Evolutionary conservation across 2,888 invertebrate genomes (phyloP).

Genomic region (Tenthredo mesomela): DNA sequence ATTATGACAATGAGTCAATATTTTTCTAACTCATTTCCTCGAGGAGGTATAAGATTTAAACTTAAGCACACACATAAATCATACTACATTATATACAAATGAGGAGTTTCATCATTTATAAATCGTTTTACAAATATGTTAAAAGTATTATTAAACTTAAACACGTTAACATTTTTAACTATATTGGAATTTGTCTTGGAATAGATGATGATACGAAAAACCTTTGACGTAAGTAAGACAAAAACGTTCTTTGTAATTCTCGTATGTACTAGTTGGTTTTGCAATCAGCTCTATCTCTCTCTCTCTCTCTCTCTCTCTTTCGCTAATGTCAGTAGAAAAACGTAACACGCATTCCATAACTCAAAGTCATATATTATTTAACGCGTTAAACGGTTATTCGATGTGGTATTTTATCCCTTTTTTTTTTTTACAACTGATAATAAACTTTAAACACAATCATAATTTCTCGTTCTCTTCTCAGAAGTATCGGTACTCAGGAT

Average conservation of each 20-base stretch:
- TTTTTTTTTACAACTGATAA: background rate
- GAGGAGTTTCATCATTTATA: background rate
- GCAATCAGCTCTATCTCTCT: background rate
- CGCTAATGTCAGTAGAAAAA: background rate
- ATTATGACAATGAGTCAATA: slow-evolving; percentile 6
- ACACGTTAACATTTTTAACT: background rate
- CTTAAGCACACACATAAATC: background rate
- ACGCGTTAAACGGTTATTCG: background rate
- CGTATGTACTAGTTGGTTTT: background rate
- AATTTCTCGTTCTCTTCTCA: background rate
- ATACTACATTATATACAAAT: background rate
- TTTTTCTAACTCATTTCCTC: slow-evolving; percentile 4
- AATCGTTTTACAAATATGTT: background rate
- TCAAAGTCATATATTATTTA: background rate
- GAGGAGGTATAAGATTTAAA: background rate
- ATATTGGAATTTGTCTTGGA: background rate
- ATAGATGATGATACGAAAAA: slow-evolving; percentile 25
- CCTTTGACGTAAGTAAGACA: background rate
- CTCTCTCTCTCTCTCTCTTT: background rate
- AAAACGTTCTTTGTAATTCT: background rate
- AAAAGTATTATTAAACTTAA: background rate
- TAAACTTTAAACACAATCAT: background rate
- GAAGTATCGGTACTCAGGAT: background rate
- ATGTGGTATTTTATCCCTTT: background rate
- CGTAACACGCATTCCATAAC: background rate